phyloP scores from a whole-genome alignment of 1,140 invertebrate species.

The Bombus turneri region DNA sequence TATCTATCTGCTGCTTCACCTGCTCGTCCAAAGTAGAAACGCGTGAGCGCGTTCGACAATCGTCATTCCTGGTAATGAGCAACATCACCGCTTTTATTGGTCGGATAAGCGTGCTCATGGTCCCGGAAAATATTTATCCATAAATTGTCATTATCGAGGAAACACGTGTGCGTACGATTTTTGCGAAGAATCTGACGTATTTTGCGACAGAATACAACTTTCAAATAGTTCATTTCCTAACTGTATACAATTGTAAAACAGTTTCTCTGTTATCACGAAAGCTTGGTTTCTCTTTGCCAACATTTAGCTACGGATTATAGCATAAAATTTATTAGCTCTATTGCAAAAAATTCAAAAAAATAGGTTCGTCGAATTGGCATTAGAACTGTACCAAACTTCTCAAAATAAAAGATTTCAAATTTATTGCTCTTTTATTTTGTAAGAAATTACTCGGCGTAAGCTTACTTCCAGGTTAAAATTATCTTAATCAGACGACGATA shows the following conservation, averaged over 20 bases:
- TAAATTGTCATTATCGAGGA: constrained; percentile 11
- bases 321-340: background rate
- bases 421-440: no score
- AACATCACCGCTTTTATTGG: background rate
- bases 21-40: constrained; percentile 72
- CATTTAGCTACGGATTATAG: background rate
- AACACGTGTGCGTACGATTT: background rate
- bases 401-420: no score
- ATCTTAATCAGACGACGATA: no score
- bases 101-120: constrained; percentile 7
- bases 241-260: background rate
- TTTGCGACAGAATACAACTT: background rate
- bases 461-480: no score
- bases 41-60: constrained; percentile 36
- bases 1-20: constrained; percentile 78
- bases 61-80: constrained; percentile 12
- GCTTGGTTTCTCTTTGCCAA: background rate
- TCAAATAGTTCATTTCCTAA: background rate
- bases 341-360: background rate
- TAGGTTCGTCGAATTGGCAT: background rate
- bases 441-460: no score
- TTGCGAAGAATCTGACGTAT: background rate
- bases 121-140: constrained; percentile 12
- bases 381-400: no score
- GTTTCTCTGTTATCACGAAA: background rate